Conservation (phyloP, 2,888 invertebrate genomes). For the Belgica antarctica region DNA sequence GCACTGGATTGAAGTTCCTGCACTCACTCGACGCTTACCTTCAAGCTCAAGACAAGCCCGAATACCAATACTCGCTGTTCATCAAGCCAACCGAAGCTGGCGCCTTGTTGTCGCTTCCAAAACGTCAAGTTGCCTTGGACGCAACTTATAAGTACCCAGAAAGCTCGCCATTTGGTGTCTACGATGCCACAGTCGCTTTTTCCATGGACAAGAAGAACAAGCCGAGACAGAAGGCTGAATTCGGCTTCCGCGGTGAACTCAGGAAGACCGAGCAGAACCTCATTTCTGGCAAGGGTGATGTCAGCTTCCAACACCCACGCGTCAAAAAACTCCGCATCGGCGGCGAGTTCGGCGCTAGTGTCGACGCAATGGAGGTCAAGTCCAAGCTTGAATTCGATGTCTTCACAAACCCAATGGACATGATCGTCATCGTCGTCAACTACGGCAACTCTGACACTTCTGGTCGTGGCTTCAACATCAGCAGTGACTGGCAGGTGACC, state of each 20-base stretch:
- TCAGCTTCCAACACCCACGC: constrained; percentile 67
- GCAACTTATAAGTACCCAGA: constrained; percentile 57
- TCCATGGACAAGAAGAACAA: constrained; percentile 70
- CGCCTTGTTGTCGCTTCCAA: constrained; percentile 65
- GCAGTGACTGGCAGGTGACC: constrained; percentile 52
- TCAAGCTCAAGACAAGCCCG: constrained; percentile 65
- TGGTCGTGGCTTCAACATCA: constrained; percentile 54
- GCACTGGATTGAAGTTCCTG: constrained; percentile 61
- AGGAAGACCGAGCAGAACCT: constrained; percentile 56
- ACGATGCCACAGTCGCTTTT: constrained; percentile 63
- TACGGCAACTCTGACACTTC: constrained; percentile 46
- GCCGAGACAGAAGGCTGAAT: constrained; percentile 66
- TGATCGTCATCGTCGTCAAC: constrained; percentile 55
- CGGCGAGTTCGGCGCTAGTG: constrained; percentile 55
- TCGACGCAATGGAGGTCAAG: constrained; percentile 51
- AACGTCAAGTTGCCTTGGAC: constrained; percentile 66
- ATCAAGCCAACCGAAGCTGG: constrained; percentile 64
- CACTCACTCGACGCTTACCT: constrained; percentile 72
- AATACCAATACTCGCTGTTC: constrained; percentile 69
- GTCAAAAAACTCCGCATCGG: constrained; percentile 58
- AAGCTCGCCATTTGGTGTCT: constrained; percentile 58
- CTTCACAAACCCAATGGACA: constrained; percentile 61
- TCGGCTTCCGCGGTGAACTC: constrained; percentile 59
- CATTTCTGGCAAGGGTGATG: constrained; percentile 58
- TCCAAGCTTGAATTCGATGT: constrained; percentile 59